A percentile compares a stretch with the other conserved stretches of the same genome.
phyloP scores from a whole-genome alignment of 2,888 invertebrate species.

The Oscheius sp. region DNA sequence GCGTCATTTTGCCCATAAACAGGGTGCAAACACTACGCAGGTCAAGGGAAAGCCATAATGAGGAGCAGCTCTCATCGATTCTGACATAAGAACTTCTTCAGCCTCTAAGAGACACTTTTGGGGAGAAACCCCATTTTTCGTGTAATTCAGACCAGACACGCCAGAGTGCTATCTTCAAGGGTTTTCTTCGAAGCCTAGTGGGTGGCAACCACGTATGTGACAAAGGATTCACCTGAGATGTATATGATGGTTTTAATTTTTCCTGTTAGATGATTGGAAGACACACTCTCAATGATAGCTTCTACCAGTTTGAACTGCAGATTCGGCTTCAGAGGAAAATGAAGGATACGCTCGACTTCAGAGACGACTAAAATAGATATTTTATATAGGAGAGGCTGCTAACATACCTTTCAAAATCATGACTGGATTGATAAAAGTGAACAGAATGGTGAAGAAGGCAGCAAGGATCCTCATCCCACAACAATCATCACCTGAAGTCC shows the following conservation, averaged over 20 bases:
- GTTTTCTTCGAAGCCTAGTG: neutral
- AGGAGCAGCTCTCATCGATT: neutral
- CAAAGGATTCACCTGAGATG: conserved; percentile 20
- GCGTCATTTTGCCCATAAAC: conserved; percentile 30
- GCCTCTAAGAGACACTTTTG: neutral
- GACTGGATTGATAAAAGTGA: conserved; percentile 62
- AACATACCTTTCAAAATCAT: conserved; percentile 55
- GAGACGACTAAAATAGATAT: conserved; percentile 21
- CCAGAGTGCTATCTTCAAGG: neutral
- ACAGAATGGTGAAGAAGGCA: conserved; percentile 61
- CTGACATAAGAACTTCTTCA: neutral
- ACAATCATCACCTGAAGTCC: conserved; percentile 32
- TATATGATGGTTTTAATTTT: conserved; percentile 26
- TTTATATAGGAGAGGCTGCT: no score
- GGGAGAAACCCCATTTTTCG: neutral
- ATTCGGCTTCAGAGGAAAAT: neutral
- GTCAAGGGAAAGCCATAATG: neutral
- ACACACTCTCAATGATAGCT: conserved; percentile 1
- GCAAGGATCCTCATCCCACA: conserved; percentile 60
- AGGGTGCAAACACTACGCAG: conserved; percentile 16
- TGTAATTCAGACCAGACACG: neutral
- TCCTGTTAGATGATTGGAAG: conserved; percentile 6
- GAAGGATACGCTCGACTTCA: conserved; percentile 26
- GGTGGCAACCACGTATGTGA: neutral
- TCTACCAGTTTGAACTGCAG: conserved; percentile 25